Conservation (phyloP, 1,140 invertebrate species). For the Hycleus cichorii region DNA sequence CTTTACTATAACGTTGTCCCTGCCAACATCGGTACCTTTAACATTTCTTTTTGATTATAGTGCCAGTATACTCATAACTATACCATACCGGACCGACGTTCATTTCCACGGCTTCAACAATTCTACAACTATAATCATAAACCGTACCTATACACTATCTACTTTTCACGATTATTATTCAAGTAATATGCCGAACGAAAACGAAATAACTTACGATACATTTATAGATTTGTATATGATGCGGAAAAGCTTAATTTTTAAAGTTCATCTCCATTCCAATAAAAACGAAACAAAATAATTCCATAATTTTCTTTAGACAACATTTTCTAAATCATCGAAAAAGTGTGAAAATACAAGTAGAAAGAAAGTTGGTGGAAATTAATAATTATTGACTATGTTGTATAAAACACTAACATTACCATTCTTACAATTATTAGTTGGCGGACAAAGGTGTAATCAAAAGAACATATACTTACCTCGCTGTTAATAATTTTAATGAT, state of each 20-base stretch:
- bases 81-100: conserved; percentile 21
- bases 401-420: conserved; percentile 12
- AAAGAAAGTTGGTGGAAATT: not conserved
- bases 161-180: conserved; percentile 26
- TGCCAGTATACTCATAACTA: conserved; percentile 21
- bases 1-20: conserved; percentile 15
- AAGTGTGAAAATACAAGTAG: no score
- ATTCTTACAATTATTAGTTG: conserved; percentile 13
- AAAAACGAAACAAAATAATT: no score
- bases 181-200: conserved; percentile 22
- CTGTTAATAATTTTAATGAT: conserved; percentile 17
- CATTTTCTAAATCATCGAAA: no score
- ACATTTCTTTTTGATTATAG: conserved; percentile 25
- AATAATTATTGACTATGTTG: conserved; percentile 5
- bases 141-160: conserved; percentile 14
- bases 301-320: no score
- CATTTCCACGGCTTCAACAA: conserved; percentile 21
- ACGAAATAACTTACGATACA: conserved; percentile 9
- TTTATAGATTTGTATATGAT: no score
- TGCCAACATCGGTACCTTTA: conserved; percentile 21
- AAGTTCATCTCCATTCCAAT: no score
- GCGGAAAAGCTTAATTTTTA: no score
- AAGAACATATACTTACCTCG: conserved; percentile 12
- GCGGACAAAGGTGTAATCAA: conserved; percentile 13
- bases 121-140: conserved; percentile 23